A percentile compares a stretch with the other conserved stretches of the same genome.
Conservation (phyloP, 2,797 vertebrate genomes). For the Gymnothorax javanicus region DNA sequence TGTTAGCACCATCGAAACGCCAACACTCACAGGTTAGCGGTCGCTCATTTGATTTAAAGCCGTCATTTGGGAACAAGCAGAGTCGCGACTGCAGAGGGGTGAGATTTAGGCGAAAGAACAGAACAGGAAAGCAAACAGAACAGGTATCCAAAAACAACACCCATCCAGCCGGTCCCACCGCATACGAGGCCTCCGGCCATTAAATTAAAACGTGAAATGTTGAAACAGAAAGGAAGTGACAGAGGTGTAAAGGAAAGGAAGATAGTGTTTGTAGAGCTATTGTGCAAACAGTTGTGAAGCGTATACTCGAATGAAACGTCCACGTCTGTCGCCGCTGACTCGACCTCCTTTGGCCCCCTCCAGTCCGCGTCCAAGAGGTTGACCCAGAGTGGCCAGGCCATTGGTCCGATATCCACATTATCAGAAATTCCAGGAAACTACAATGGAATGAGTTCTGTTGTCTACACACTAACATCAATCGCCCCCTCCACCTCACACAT, state of each 20-base stretch:
- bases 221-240: background rate
- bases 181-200: background rate
- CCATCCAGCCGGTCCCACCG: background rate
- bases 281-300: background rate
- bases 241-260: background rate
- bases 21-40: background rate
- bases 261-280: background rate
- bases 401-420: background rate
- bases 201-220: background rate
- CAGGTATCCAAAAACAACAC: constrained; percentile 7
- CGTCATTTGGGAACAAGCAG: background rate
- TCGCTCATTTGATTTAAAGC: background rate
- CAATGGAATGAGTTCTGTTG: background rate
- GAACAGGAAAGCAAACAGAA: background rate
- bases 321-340: background rate
- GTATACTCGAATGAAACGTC: background rate
- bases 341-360: background rate
- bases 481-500: background rate
- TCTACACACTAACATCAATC: background rate
- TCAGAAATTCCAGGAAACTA: background rate
- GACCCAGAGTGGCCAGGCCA: background rate
- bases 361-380: background rate
- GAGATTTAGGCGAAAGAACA: background rate
- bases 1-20: background rate
- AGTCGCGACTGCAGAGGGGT: background rate